These are phyloP conservation scores for Myiagra hebetior DNA, from an alignment of 2,113 vertebrate species.

Conservation along the genomic window DNA sequence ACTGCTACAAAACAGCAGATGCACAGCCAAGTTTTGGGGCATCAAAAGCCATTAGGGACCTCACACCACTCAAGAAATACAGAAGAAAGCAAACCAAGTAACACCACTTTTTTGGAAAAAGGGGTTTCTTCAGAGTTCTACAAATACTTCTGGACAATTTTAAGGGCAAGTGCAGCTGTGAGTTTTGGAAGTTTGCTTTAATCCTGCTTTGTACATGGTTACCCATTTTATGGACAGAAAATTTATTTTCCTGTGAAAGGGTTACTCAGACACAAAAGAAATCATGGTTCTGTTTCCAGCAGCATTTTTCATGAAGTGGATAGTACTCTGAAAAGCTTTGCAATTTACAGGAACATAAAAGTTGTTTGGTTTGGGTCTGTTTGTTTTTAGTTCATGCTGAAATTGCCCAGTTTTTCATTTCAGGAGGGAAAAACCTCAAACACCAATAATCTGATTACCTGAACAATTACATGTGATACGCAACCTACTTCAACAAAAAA, in stretches of 20 bases:
- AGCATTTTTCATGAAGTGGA: background rate
- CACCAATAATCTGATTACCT: background rate
- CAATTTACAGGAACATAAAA: background rate
- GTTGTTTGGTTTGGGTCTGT: background rate
- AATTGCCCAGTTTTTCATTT: background rate
- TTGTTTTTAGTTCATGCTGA: background rate
- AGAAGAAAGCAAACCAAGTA: background rate
- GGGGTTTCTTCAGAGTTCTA: background rate
- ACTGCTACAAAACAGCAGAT: background rate
- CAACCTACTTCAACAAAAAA: background rate
- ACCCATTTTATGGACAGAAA: background rate
- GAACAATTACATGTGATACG: background rate
- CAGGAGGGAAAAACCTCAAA: fast-evolving
- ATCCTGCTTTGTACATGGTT: background rate
- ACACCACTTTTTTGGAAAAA: background rate
- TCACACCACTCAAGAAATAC: background rate
- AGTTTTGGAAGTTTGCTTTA: background rate
- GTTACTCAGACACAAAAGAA: background rate
- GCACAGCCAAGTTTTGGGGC: background rate
- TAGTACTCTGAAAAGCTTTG: background rate
- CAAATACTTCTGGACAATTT: background rate
- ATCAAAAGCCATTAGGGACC: background rate
- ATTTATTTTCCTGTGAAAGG: background rate
- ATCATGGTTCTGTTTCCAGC: background rate
- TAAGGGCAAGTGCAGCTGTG: background rate